phyloP scores from a whole-genome alignment of 23 tunicate species.

The Oikopleura dioica region DNA sequence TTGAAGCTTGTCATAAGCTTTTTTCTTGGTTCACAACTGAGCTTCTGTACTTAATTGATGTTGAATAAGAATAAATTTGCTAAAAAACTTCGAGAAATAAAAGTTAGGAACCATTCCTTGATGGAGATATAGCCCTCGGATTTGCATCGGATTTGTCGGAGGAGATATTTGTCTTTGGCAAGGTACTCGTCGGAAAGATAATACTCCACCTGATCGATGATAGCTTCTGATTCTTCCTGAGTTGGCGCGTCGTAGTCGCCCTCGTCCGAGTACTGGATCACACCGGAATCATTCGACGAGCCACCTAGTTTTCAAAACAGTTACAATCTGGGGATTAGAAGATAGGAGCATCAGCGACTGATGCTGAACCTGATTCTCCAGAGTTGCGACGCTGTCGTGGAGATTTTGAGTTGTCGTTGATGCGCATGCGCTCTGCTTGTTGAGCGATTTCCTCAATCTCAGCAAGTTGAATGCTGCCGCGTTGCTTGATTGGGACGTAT shows the following conservation, averaged over 20 bases:
- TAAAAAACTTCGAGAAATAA: too few relatives aligned
- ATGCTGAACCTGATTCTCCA: not conserved
- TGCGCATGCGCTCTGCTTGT: constrained; percentile 12
- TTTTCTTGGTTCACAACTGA: not conserved
- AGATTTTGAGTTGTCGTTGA: not conserved
- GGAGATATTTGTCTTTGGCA: constrained; percentile 51
- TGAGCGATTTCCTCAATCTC: constrained; percentile 13
- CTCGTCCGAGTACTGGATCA: not conserved
- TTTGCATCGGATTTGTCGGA: constrained; percentile 86
- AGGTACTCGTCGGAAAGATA: constrained; percentile 85
- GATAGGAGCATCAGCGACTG: too few relatives aligned
- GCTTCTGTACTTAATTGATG: too few relatives aligned
- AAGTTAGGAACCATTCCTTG: constrained; percentile 8
- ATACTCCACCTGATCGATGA: constrained; percentile 54
- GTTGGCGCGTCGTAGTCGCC: constrained; percentile 7
- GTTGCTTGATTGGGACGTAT: not conserved
- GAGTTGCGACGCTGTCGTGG: not conserved
- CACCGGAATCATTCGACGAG: constrained; percentile 2
- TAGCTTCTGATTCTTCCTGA: constrained; percentile 8
- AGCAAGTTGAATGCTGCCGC: not conserved
- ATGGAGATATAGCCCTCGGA: constrained; percentile 84
- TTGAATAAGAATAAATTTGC: too few relatives aligned
- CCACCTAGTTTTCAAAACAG: too few relatives aligned
- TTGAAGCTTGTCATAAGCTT: constrained; percentile 15
- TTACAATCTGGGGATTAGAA: too few relatives aligned